Evolutionary conservation across 2,113 vertebrate genomes (phyloP).

Genomic region (Grallaria varia): DNA sequence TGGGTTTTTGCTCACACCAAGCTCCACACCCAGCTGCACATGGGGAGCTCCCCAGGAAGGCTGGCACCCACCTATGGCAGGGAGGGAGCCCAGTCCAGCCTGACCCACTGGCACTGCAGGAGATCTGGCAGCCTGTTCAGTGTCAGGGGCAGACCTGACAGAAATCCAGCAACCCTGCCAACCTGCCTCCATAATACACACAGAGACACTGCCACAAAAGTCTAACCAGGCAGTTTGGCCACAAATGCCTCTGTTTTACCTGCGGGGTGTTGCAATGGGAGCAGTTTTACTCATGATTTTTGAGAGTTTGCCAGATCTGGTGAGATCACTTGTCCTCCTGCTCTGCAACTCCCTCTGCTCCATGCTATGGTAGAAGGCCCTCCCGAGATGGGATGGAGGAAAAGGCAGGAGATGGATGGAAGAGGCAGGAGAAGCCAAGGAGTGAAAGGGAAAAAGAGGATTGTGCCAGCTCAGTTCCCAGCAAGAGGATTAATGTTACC

Average conservation of each 20-base stretch:
- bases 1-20: neutral
- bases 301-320: neutral
- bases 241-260: neutral
- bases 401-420: too few relatives aligned
- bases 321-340: neutral
- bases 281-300: neutral
- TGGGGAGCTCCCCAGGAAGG: neutral
- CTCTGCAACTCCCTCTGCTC: neutral
- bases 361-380: rapidly evolving
- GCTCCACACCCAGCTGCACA: rapidly evolving
- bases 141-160: neutral
- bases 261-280: neutral
- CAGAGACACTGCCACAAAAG: neutral
- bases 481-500: neutral
- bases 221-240: neutral
- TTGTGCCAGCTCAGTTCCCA: neutral
- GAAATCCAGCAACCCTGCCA: neutral
- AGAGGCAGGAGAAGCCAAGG: neutral
- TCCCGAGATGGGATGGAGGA: neutral
- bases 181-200: neutral
- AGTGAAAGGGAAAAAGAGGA: neutral
- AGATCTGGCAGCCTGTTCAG: neutral
- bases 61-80: neutral
- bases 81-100: neutral
- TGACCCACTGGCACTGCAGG: neutral